phyloP scores from a whole-genome alignment of 2,888 invertebrate species.

The Nipponacmea schrenckii region DNA sequence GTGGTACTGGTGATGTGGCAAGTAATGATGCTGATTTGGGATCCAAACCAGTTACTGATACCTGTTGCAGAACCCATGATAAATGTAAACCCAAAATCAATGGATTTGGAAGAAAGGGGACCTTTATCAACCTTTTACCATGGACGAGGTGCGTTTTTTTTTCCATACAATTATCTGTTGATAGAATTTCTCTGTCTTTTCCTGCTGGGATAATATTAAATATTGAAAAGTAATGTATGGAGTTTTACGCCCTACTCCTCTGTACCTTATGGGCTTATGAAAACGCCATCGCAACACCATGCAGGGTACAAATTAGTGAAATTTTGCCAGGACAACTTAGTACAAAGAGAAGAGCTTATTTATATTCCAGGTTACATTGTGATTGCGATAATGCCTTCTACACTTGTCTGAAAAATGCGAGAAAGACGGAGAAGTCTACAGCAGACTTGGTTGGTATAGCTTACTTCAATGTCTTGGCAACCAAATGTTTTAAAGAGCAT shows the following conservation, averaged over 20 bases:
- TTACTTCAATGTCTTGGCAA: not conserved
- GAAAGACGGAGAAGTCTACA: not conserved
- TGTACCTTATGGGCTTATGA: too few species aligned
- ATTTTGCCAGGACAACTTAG: too few species aligned
- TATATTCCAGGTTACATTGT: not conserved
- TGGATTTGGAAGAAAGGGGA: conserved; percentile 3
- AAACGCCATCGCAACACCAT: too few species aligned
- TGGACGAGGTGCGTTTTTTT: not conserved
- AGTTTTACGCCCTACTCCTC: too few species aligned
- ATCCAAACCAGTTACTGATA: conserved; percentile 1
- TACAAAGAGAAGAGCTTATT: not conserved
- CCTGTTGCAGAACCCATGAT: conserved; percentile 10
- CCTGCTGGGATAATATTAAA: too few species aligned
- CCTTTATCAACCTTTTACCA: not conserved
- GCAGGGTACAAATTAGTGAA: too few species aligned
- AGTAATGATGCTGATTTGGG: not conserved
- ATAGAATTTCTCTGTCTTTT: too few species aligned
- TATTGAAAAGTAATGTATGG: too few species aligned
- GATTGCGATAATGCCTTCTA: not conserved
- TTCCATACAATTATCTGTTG: not conserved
- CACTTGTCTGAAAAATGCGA: not conserved
- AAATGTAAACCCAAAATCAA: conserved; percentile 2
- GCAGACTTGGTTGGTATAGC: not conserved
- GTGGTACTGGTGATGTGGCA: conserved; percentile 5
- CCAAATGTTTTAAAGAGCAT: not conserved